Evolutionary conservation across 2,797 vertebrate genomes (phyloP).

Genomic region (Mycteria americana): DNA sequence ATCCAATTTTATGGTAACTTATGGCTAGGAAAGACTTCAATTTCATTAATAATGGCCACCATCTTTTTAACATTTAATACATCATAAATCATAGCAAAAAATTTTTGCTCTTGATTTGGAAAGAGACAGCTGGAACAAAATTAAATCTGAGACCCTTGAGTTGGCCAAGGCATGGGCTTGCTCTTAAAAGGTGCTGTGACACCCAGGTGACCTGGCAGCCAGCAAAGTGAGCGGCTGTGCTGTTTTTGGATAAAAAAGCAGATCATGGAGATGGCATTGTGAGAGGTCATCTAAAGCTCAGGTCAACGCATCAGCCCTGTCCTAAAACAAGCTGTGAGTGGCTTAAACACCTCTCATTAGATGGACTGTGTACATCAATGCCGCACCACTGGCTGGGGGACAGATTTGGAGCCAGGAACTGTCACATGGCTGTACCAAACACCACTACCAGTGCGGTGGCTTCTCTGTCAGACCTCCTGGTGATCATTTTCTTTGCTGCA

Average conservation of each 20-base stretch:
- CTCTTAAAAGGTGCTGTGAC: not conserved
- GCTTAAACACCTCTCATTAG: rapidly evolving
- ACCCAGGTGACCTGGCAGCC: not conserved
- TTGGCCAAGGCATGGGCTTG: not conserved
- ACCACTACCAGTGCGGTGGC: not conserved
- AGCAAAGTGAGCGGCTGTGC: not conserved
- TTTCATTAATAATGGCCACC: not conserved
- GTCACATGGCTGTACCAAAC: not conserved
- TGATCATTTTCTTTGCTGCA: not conserved
- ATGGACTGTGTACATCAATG: not conserved
- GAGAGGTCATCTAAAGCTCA: not conserved
- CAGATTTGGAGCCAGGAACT: not conserved
- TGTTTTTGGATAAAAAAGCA: not conserved
- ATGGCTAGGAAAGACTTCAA: not conserved
- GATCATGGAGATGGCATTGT: rapidly evolving
- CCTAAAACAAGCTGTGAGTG: not conserved
- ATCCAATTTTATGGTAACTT: not conserved
- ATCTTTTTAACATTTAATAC: not conserved
- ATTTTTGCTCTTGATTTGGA: not conserved
- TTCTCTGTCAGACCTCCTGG: not conserved
- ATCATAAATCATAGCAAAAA: not conserved
- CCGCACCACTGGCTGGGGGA: not conserved
- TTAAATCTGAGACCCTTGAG: rapidly evolving
- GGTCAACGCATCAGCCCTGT: not conserved
- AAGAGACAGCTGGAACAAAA: not conserved